Evolutionary conservation across 1,140 invertebrate species (phyloP), one percentile per base, ranked within the genome.

Genomic region (Popillia japonica): DNA sequence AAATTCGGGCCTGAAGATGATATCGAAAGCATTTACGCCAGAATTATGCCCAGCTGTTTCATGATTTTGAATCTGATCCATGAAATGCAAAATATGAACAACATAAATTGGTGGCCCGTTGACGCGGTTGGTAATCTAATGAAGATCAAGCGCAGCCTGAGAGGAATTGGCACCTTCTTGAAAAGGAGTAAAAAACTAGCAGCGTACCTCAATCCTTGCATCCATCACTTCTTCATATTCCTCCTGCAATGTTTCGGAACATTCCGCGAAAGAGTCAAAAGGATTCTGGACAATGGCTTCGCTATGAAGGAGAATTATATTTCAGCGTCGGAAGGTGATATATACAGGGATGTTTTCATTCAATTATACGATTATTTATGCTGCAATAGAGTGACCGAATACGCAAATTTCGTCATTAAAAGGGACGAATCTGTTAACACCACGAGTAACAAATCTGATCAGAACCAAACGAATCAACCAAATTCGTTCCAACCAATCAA

Each of bases 1-100:
- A 23, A 68, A 68, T 20, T 68, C 10, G 61, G 61, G 3, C 61
- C 61, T 8, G 22, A 68, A n/a, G 61, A 68, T 27, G 27, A 23
- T 14, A 34, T 68, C 0, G 61, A 68, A 68, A 68, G 61, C 22
- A 68, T 68, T 10, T 68, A 27, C 11, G 61, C 61, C 22, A 23
- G 61, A 68, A 68, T 68, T 10, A 23, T 68, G 61, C 61, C 61
- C 27, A 68, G 61, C 61, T 68, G 61, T 68, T 68, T 68, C 61
- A 68, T 68, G 61, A 68, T 68, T 27, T 7, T 68, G 0, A 68
- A 23, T 10, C 27, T 68, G 20, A 68, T 68, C 27, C 61, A 68
- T 8, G 61, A 68, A 68, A 68, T 68, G 61, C 61, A 68, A 20
- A 68, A 68, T 34, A 14, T 68, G n/a, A 34, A 68, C 11, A 23